phyloP scores from a whole-genome alignment of 2,888 invertebrate genomes.

The Ormia ochracea region DNA sequence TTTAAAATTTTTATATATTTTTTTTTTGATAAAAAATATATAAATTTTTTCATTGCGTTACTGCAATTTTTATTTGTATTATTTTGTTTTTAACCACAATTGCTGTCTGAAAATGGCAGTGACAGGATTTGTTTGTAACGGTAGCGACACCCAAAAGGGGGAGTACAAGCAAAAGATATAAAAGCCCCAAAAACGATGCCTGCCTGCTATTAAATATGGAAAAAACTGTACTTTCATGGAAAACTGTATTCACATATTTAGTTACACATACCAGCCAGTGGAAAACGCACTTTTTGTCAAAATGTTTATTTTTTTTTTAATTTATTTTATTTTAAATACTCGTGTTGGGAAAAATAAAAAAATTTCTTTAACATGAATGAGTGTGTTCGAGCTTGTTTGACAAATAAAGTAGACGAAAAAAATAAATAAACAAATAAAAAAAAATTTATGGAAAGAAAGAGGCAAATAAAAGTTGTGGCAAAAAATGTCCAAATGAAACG shows the following conservation, averaged over 20 bases:
- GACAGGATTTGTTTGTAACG: slow-evolving; percentile 28
- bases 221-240: slow-evolving; percentile 47
- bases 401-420: slow-evolving; percentile 20
- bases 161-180: not conserved
- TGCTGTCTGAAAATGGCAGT: slow-evolving; percentile 52
- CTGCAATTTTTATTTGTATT: slow-evolving; percentile 4
- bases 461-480: not conserved
- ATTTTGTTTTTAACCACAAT: slow-evolving; percentile 50
- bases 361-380: not conserved
- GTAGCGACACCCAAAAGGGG: slow-evolving; percentile 27
- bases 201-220: slow-evolving; percentile 17
- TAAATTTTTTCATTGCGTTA: not conserved
- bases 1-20: not conserved
- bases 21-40: not conserved
- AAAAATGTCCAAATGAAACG: slow-evolving; percentile 31
- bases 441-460: too few species aligned
- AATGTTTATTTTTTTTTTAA: slow-evolving; percentile 13
- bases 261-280: not conserved
- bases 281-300: slow-evolving; percentile 45
- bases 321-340: too few species aligned
- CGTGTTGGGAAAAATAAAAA: not conserved
- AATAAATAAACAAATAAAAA: too few species aligned
- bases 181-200: not conserved
- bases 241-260: not conserved
- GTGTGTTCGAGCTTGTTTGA: not conserved